Evolutionary conservation across 2,888 invertebrate species (phyloP), one percentile per base, ranked within the genome.

Genomic region (Globia sparganii): DNA sequence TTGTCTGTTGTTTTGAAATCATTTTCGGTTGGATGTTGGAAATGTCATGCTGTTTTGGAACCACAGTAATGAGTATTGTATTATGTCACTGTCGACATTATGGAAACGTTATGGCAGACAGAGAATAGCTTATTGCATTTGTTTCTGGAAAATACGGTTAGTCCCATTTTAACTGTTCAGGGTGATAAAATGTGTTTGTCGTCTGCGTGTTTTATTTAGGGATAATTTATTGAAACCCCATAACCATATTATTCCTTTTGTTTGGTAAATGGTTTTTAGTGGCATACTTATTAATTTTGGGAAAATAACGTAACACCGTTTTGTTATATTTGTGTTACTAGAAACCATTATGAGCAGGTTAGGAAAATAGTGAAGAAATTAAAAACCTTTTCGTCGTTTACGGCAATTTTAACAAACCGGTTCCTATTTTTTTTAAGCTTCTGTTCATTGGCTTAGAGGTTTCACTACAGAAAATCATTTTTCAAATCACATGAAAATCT

Each of bases 11-110:
- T 18, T 75, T 75, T 68, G 18, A 40, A 68, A 40, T 5, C 18
- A 71, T 68, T 71, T 79, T 87, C 18, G 21, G 11, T 68, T 66
- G 64, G 0, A n/a, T 70, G 72, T 74, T 58, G 62, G 49, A 61
- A 71, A 77, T 85, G 81, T 92, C 95, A 85, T 89, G 94, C 94
- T 93, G 95, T 91, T 93, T 93, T 90, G 91, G 92, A 86, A 94
- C 95, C 95, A 79, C 94, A 92, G 85, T 91, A 93, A 93, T 90
- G 88, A 91, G 89, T 75, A 81, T 92, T 91, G 89, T 91, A 88
- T 90, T 88, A 89, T 83, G 81, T 84, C 75, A 78, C 80, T 75
- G 72, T 68, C 59, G 28, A 80, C 69, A 89, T 87, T 89, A 88
- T 86, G 76, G 81, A 15, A 34, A 62, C 34, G 4, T 34, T 81